Base-by-base conservation (phyloP, 2,113 vertebrate genomes). In the Ursus arctos region DNA sequence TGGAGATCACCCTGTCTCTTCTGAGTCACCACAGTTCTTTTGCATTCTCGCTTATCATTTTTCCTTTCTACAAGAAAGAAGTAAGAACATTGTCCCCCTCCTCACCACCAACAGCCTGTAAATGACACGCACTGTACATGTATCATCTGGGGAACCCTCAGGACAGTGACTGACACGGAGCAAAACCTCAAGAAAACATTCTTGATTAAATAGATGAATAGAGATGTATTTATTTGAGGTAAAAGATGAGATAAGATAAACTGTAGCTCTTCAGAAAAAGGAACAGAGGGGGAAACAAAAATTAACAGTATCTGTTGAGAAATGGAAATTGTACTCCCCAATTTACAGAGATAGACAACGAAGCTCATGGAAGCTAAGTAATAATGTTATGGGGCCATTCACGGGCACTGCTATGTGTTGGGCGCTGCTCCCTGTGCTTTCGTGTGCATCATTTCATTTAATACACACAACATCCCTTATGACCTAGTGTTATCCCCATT, bases 241-340 rank as follows among this genome's bases (percentile, higher is more conserved):
- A 77, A 55, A 82, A 95, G 40, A 59, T 0, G 26, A 96, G 82
- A 82, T 63, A 77, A 86, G 90, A 69, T 88, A 91, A 87, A 63
- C 12, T 19, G 15, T 76, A 72, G 51, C 40, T 94, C 82, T 94
- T 81, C 36, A 53, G 84, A 91, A 89, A 43, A 95, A 26, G 82
- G 49, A 91, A 71, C 36, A 87, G 36, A 87, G 13, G 18, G 18
- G 22, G 51, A 79, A 88, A 87, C 14, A 22, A n/a, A 49, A 77
- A 14, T 79, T 9, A 21, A 81, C 49, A 51, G 43, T 55, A n/a
- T 94, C 59, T 67, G 65, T 22, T 36, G 15, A 49, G n/a, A 77
- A 22, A 5, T 47, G 4, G 33, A 9, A 43, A 49, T 53, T 67
- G 21, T 51, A 31, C 28, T 19, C 49, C 8, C 31, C 53, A 57